A percentile compares a stretch with the other conserved stretches of the same genome.
Conservation (phyloP, 2,113 vertebrate species). For the Cricetomys ansorgei region DNA sequence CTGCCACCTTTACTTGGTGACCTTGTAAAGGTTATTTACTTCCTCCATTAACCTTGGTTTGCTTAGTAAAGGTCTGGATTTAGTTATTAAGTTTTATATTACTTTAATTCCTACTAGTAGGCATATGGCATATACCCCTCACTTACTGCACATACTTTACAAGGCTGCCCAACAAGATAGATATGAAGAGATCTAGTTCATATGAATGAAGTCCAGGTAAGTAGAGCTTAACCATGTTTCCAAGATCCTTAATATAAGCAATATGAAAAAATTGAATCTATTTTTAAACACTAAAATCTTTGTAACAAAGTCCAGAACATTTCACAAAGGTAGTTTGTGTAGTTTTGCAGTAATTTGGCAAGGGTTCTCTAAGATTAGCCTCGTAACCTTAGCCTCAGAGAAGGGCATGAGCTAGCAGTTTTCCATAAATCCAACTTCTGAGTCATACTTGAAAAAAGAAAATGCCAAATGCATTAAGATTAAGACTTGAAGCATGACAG, state of each 20-base stretch:
- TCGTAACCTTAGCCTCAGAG: neutral
- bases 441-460: neutral
- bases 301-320: neutral
- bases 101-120: conserved; percentile 34
- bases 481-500: neutral
- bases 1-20: neutral
- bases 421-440: neutral
- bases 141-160: neutral
- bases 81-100: neutral
- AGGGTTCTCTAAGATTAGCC: neutral
- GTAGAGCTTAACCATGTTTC: neutral
- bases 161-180: neutral
- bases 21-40: neutral
- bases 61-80: neutral
- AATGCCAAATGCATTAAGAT: neutral
- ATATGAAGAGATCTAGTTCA: neutral
- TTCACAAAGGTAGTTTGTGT: neutral
- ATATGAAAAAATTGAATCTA: neutral
- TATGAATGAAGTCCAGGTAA: conserved; percentile 38
- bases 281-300: neutral
- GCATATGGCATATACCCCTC: neutral
- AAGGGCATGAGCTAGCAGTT: neutral
- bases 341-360: neutral
- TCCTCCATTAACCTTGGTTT: neutral
- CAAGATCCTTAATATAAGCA: neutral